Evolutionary conservation across 2,797 vertebrate species (phyloP).

Genomic region (Diceros bicornis): DNA sequence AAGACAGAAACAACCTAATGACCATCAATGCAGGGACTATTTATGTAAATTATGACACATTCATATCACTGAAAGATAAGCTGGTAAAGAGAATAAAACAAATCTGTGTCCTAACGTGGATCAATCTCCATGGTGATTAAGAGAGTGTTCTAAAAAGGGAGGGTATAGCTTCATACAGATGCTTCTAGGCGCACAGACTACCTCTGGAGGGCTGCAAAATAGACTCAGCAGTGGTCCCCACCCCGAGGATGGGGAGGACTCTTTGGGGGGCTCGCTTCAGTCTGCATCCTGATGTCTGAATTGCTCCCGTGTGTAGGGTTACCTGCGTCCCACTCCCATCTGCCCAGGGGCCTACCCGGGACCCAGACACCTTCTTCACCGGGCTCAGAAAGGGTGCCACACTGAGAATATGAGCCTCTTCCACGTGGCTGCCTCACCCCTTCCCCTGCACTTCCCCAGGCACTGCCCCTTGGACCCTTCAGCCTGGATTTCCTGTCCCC

Average conservation of each 20-base stretch:
- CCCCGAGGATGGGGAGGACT: background rate
- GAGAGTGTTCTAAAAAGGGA: background rate
- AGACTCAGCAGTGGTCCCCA: background rate
- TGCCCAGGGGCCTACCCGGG: background rate
- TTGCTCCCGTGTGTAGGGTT: background rate
- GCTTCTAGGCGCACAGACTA: background rate
- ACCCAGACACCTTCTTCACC: background rate
- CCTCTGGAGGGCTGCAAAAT: background rate
- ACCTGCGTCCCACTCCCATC: background rate
- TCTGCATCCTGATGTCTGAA: background rate
- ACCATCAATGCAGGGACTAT: background rate
- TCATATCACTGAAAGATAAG: background rate
- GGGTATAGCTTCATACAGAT: background rate
- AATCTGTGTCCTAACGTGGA: background rate
- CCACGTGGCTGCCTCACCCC: background rate
- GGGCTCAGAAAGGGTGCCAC: background rate
- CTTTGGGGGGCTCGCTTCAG: too few relatives aligned
- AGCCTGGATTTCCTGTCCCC: background rate
- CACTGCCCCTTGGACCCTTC: background rate
- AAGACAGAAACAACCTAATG: too few relatives aligned
- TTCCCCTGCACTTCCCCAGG: background rate
- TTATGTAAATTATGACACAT: background rate
- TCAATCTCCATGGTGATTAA: conserved; percentile 13
- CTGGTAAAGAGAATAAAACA: background rate
- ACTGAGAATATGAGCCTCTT: background rate